Evolutionary conservation across 2,888 invertebrate genomes (phyloP).

Genomic region (Orgyia antiqua): DNA sequence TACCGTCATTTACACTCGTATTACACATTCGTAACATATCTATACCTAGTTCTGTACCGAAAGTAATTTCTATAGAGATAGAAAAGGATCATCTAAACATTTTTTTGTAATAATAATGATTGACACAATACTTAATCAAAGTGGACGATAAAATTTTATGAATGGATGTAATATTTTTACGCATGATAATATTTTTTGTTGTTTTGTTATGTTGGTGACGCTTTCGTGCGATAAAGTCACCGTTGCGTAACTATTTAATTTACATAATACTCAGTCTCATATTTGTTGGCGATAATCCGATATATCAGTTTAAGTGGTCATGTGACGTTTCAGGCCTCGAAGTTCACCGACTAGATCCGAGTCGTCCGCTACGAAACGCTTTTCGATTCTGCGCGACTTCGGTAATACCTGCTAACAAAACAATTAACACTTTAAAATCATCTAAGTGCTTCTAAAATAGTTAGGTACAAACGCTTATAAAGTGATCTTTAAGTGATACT

Average conservation of each 20-base stretch:
- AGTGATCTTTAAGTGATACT: slow-evolving; percentile 32
- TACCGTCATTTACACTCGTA: slow-evolving; percentile 57
- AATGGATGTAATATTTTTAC: slow-evolving; percentile 17
- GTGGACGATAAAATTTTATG: slow-evolving; percentile 25
- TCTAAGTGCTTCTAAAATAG: slow-evolving; percentile 9
- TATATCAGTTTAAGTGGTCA: slow-evolving; percentile 70
- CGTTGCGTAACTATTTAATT: slow-evolving; percentile 55
- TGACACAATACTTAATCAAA: slow-evolving; percentile 27
- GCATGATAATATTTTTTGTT: slow-evolving; percentile 27
- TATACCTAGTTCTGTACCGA: slow-evolving; percentile 23
- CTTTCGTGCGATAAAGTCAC: slow-evolving; percentile 35
- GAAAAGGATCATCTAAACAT: slow-evolving; percentile 25
- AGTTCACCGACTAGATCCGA: slow-evolving; percentile 81
- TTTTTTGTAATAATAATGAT: slow-evolving; percentile 20
- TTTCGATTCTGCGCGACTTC: slow-evolving; percentile 72
- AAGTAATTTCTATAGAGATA: slow-evolving; percentile 24
- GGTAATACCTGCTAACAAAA: slow-evolving; percentile 51
- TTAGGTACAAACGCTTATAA: slow-evolving; percentile 15
- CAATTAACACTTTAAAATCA: slow-evolving; percentile 1
- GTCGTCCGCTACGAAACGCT: slow-evolving; percentile 81
- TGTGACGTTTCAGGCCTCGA: slow-evolving; percentile 80
- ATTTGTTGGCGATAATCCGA: slow-evolving; percentile 61
- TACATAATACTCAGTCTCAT: slow-evolving; percentile 76
- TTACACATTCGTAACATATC: slow-evolving; percentile 16
- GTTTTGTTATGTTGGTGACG: slow-evolving; percentile 32